Conservation (phyloP, 2,797 vertebrate species). For the Sitta carolinensis region DNA sequence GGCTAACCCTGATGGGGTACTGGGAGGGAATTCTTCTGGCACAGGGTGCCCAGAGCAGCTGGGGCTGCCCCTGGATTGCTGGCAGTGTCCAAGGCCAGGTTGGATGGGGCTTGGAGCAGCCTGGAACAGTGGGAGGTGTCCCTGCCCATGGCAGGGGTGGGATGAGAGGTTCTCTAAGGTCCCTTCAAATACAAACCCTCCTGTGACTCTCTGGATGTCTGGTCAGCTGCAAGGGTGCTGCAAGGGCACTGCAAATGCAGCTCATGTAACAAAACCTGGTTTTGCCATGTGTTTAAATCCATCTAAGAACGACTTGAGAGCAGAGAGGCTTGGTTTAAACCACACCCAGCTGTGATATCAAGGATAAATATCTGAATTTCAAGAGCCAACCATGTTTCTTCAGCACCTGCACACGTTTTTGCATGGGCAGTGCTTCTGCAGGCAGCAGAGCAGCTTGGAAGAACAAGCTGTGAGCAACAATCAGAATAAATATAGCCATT, state of each 20-base stretch:
- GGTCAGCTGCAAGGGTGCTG: neutral
- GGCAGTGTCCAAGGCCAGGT: fast-evolving
- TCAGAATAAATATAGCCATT: neutral
- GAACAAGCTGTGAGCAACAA: neutral
- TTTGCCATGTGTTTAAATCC: neutral
- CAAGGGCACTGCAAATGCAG: neutral
- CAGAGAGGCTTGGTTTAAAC: neutral
- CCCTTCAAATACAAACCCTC: neutral
- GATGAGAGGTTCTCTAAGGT: neutral
- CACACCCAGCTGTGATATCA: neutral
- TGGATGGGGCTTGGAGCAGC: fast-evolving
- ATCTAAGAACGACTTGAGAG: neutral
- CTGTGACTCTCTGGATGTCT: too few species aligned
- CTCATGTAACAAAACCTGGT: neutral
- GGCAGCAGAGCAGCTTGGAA: neutral
- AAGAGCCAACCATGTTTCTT: neutral
- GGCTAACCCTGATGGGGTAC: fast-evolving
- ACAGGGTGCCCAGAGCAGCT: neutral
- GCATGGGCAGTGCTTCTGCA: neutral
- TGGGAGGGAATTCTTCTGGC: neutral
- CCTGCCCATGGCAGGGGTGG: neutral
- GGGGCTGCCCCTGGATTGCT: neutral
- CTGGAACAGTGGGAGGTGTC: neutral
- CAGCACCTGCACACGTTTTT: neutral
- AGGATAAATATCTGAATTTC: neutral